Conservation (phyloP, 2,797 vertebrate genomes). For the Simalia tracyae region DNA sequence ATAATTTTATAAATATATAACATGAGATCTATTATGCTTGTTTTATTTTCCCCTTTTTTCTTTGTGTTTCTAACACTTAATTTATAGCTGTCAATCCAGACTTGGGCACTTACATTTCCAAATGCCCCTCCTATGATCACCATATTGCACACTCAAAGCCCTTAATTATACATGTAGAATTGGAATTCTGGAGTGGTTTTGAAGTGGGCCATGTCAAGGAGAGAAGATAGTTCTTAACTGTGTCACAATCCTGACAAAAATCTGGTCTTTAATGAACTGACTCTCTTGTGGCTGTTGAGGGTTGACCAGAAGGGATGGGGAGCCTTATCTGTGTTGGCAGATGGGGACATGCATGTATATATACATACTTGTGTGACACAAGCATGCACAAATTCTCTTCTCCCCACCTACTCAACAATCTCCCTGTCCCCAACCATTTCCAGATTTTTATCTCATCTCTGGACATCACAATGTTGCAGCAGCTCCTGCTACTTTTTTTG, state of each 20-base stretch:
- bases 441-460: too few relatives aligned
- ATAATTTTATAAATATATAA: slow-evolving; percentile 76
- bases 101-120: neutral
- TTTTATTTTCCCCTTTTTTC: slow-evolving; percentile 13
- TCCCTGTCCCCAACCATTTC: too few relatives aligned
- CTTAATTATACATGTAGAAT: neutral
- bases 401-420: too few relatives aligned
- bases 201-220: neutral
- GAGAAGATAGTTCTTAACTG: neutral
- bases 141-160: accelerated
- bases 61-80: neutral
- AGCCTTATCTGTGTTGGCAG: too few relatives aligned
- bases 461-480: too few relatives aligned
- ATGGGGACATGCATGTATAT: too few relatives aligned
- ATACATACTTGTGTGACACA: too few relatives aligned
- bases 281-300: neutral
- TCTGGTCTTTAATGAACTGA: neutral
- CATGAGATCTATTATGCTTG: slow-evolving; percentile 34
- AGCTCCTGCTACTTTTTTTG: too few relatives aligned
- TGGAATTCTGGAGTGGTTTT: neutral
- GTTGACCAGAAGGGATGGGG: too few relatives aligned
- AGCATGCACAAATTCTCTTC: too few relatives aligned
- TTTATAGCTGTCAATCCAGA: neutral
- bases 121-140: neutral
- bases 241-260: neutral